phyloP scores from a whole-genome alignment of 1,140 invertebrate species.

The Sycophaga agraensis region DNA sequence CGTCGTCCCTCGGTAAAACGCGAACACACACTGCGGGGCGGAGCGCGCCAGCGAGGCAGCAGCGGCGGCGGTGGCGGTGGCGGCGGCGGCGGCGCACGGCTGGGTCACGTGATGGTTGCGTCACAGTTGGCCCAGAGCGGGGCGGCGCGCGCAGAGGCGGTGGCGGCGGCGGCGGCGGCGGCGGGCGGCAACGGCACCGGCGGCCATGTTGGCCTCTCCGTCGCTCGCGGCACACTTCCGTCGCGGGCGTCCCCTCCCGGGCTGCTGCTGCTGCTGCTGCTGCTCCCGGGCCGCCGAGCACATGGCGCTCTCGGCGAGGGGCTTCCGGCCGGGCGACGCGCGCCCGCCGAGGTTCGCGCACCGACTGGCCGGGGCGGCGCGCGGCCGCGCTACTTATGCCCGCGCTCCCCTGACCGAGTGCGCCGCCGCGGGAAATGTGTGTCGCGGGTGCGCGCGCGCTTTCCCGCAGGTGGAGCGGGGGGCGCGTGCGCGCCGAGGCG shows the following conservation, averaged over 20 bases:
- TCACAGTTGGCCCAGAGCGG: slow-evolving; percentile 41
- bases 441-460: background rate
- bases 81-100: slow-evolving; percentile 14
- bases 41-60: slow-evolving; percentile 24
- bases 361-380: slow-evolving; percentile 42
- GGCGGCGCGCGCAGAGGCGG: no score
- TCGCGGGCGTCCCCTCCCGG: background rate
- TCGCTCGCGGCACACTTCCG: background rate
- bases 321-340: background rate
- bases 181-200: background rate
- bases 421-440: background rate
- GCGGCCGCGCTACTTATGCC: slow-evolving; percentile 46
- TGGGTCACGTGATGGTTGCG: slow-evolving; percentile 43
- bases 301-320: no score
- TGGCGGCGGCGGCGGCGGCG: background rate
- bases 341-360: slow-evolving; percentile 34
- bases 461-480: no score
- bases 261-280: background rate
- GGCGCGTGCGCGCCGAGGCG: no score
- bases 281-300: background rate
- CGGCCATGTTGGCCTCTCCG: background rate
- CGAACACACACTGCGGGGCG: slow-evolving; percentile 56
- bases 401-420: background rate
- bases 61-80: background rate
- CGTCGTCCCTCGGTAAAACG: slow-evolving; percentile 47